Conservation (phyloP, 35 echinoderm and acorn worm species). For the Holothuria glaberrima region DNA sequence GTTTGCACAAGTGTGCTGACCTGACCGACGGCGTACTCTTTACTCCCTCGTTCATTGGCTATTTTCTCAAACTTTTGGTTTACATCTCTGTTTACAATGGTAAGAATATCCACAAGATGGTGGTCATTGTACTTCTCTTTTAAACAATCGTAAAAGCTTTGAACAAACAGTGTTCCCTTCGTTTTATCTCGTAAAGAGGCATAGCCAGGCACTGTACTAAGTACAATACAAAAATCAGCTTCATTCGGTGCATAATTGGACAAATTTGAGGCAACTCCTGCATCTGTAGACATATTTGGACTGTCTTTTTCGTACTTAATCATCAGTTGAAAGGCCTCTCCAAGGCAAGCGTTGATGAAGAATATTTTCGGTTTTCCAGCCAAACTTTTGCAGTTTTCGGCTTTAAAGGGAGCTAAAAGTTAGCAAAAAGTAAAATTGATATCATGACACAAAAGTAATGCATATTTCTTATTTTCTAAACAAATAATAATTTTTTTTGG, state of each 20-base stretch:
- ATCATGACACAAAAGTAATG: not conserved
- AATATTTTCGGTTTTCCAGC: conserved; percentile 42
- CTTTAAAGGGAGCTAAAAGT: not conserved
- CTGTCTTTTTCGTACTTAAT: too few relatives aligned
- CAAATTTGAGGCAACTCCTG: too few relatives aligned
- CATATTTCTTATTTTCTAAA: not conserved
- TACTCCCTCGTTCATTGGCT: not conserved
- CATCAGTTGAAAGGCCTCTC: not conserved
- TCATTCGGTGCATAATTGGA: not conserved
- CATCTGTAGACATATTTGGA: too few relatives aligned
- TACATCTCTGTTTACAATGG: not conserved
- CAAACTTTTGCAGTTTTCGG: not conserved
- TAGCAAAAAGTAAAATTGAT: not conserved
- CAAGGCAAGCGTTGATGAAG: conserved; percentile 36
- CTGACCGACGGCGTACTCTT: not conserved
- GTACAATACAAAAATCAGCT: conserved; percentile 1
- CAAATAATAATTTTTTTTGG: not conserved
- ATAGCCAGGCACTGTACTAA: conserved; percentile 32
- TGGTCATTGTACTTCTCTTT: not conserved
- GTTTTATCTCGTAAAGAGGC: not conserved
- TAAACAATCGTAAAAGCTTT: conserved; percentile 11
- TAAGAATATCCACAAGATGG: conserved; percentile 6
- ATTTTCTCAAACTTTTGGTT: not conserved
- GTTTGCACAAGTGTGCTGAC: not conserved
- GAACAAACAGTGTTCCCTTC: not conserved